Conservation (phyloP, 2,113 vertebrate genomes). For the Lanius collurio region DNA sequence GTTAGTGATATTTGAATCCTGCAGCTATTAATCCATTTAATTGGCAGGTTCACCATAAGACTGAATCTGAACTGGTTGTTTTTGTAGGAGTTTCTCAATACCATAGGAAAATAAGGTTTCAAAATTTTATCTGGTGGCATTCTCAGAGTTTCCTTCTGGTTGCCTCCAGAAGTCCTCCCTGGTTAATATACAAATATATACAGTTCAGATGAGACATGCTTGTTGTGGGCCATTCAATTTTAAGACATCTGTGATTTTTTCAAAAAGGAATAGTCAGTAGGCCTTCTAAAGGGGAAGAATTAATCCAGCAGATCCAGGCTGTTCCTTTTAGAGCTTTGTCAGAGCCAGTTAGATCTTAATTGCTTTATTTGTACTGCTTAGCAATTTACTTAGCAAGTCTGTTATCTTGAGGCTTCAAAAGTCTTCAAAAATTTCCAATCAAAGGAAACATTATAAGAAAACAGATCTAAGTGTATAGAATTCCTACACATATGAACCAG, state of each 20-base stretch:
- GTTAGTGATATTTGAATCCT: neutral
- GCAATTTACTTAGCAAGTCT: neutral
- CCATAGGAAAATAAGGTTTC: neutral
- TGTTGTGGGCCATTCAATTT: neutral
- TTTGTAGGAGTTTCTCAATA: neutral
- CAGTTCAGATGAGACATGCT: neutral
- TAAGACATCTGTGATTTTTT: neutral
- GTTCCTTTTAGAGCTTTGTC: neutral
- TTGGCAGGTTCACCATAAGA: neutral
- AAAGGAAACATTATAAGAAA: neutral
- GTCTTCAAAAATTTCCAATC: neutral
- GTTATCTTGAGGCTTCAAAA: neutral
- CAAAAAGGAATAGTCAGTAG: neutral
- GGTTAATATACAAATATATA: neutral
- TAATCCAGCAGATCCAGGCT: neutral
- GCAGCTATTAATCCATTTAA: neutral
- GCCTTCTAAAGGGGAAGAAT: neutral
- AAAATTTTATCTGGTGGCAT: neutral
- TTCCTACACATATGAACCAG: neutral
- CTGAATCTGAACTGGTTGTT: neutral
- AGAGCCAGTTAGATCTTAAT: neutral
- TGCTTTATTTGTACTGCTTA: neutral
- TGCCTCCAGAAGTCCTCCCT: neutral
- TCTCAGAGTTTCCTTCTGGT: neutral
- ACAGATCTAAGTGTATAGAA: neutral